Evolutionary conservation across 2,888 invertebrate species (phyloP).

Genomic region (Eilema depressum): DNA sequence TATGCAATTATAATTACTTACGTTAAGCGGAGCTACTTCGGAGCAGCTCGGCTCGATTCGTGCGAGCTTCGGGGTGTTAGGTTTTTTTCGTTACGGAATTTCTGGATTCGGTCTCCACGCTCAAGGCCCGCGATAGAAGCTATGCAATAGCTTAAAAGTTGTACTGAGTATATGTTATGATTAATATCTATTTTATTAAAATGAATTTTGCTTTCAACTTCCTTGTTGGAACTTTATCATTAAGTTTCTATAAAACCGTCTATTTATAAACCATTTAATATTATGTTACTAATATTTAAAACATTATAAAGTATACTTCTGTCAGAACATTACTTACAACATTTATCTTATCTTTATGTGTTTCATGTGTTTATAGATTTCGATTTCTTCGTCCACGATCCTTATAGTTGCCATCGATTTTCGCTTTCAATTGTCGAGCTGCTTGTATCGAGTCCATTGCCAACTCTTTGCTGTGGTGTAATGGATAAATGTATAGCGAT

Average conservation of each 20-base stretch:
- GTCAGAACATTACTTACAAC: background rate
- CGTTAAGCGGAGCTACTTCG: no score
- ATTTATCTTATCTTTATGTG: background rate
- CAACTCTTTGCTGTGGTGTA: constrained; percentile 62
- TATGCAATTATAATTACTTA: no score
- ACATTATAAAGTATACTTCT: background rate
- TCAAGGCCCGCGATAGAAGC: no score
- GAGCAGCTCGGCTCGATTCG: no score
- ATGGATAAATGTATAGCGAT: constrained; percentile 50
- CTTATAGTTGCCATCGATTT: constrained; percentile 62
- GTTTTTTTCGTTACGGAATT: no score
- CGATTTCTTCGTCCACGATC: constrained; percentile 63
- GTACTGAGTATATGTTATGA: background rate
- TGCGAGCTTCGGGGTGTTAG: no score
- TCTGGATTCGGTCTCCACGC: no score
- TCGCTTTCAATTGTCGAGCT: constrained; percentile 73
- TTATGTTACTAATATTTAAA: background rate
- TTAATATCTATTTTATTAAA: constrained; percentile 24
- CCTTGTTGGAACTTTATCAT: background rate
- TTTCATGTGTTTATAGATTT: constrained; percentile 50
- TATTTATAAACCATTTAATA: background rate
- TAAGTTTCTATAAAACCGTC: background rate
- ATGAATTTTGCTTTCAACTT: constrained; percentile 59
- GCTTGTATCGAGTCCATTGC: constrained; percentile 68
- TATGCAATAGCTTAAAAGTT: no score